Evolutionary conservation across 2,888 invertebrate species (phyloP).

Genomic region (Zele albiditarsus): DNA sequence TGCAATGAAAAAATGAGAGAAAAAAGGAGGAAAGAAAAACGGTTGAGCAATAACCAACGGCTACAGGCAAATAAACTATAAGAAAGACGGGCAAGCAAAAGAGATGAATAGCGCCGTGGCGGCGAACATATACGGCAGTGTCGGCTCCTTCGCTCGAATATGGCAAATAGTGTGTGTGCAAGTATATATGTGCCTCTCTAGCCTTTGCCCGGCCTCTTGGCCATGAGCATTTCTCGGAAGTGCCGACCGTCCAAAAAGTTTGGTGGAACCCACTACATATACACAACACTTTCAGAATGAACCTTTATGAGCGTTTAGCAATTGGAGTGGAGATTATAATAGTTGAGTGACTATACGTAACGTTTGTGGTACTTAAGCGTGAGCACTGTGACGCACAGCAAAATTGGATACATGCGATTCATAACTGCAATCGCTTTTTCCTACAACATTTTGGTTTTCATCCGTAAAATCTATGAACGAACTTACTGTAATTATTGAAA

Average conservation of each 20-base stretch:
- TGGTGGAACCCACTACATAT: not conserved
- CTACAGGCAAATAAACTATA: slow-evolving; percentile 41
- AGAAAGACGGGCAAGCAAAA: slow-evolving; percentile 35
- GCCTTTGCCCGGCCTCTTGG: slow-evolving; percentile 47
- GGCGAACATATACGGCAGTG: slow-evolving; percentile 10
- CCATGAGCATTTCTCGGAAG: slow-evolving; percentile 52
- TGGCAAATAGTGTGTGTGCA: not conserved
- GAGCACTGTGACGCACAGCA: not conserved
- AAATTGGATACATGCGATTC: not conserved
- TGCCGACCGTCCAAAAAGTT: slow-evolving; percentile 39
- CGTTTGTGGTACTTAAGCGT: not conserved
- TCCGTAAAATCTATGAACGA: no score
- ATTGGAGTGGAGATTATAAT: slow-evolving; percentile 3
- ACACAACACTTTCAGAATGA: slow-evolving; percentile 37
- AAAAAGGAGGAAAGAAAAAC: slow-evolving; percentile 20
- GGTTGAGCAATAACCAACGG: slow-evolving; percentile 38
- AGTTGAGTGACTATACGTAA: not conserved
- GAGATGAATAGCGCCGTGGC: slow-evolving; percentile 10
- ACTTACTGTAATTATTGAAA: no score
- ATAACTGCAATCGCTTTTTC: not conserved
- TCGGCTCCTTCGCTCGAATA: slow-evolving; percentile 16
- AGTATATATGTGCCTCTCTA: slow-evolving; percentile 16
- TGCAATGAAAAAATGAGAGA: slow-evolving; percentile 22
- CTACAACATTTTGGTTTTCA: not conserved
- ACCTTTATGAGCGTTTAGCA: slow-evolving; percentile 1